These are phyloP conservation scores for Ornithoptera priamus DNA, from an alignment of 2,888 invertebrate species.

Conservation along the genomic window DNA sequence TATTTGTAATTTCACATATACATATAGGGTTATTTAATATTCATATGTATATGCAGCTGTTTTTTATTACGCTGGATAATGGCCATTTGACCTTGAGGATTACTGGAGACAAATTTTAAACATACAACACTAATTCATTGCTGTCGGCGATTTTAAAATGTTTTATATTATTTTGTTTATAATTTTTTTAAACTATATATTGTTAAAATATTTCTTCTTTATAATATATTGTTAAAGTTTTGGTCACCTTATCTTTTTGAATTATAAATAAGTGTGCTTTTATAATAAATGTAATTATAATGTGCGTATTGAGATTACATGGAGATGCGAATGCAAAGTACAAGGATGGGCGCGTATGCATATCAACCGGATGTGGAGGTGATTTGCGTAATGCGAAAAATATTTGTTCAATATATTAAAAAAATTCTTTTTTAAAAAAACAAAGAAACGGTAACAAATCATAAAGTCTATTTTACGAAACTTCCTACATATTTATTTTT, in stretches of 20 bases:
- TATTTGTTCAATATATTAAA: background rate
- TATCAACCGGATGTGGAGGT: background rate
- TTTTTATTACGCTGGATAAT: slow-evolving; percentile 35
- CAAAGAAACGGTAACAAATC: background rate
- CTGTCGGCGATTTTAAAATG: background rate
- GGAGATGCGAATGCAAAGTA: background rate
- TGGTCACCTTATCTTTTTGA: background rate
- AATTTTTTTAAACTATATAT: background rate
- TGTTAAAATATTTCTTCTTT: background rate
- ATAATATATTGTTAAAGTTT: background rate
- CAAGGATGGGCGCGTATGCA: background rate
- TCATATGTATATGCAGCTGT: slow-evolving; percentile 43
- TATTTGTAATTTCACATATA: too few species aligned
- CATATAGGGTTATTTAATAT: too few species aligned
- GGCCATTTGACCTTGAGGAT: slow-evolving; percentile 39
- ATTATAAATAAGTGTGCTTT: background rate
- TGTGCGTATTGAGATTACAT: background rate
- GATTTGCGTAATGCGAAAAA: background rate
- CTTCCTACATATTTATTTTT: too few species aligned
- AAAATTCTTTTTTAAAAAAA: too few species aligned
- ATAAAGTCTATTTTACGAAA: too few species aligned
- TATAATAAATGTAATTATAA: too few species aligned
- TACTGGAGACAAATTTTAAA: slow-evolving; percentile 8
- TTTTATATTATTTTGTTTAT: background rate
- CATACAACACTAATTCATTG: background rate